Evolutionary conservation across 2,113 vertebrate species (phyloP).

Genomic region (Sapayoa aenigma): DNA sequence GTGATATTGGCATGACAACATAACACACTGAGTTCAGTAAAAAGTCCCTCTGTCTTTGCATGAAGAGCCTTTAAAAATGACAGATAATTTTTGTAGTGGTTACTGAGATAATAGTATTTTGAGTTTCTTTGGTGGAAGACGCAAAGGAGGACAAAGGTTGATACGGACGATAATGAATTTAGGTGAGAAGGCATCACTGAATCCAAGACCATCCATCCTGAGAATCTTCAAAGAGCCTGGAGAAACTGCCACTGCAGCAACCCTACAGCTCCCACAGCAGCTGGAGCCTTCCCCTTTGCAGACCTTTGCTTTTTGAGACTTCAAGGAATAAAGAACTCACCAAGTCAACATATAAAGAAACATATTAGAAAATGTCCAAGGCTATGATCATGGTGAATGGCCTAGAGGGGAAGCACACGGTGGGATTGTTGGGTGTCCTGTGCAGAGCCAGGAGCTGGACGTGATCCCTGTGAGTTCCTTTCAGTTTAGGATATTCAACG

Average conservation of each 20-base stretch:
- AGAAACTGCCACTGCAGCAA: neutral
- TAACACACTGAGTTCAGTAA: neutral
- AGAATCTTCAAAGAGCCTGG: neutral
- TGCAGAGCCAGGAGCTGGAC: accelerated
- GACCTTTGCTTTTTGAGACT: accelerated
- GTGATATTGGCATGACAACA: neutral
- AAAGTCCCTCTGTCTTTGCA: neutral
- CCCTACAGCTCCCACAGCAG: neutral
- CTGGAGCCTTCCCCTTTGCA: accelerated
- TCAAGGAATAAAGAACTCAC: neutral
- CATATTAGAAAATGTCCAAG: neutral
- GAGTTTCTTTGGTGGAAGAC: neutral
- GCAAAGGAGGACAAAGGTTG: neutral
- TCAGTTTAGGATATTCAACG: neutral
- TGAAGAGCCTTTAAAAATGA: neutral
- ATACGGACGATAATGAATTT: neutral
- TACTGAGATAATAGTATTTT: neutral
- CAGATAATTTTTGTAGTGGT: neutral
- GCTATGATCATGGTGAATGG: neutral
- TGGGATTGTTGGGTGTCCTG: neutral
- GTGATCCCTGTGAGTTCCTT: neutral
- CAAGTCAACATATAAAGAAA: neutral
- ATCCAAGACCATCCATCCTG: neutral
- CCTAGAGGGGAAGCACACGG: neutral
- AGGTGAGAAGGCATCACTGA: neutral